Base-by-base conservation (phyloP, 2,113 vertebrate species). In the Scophthalmus maximus region DNA sequence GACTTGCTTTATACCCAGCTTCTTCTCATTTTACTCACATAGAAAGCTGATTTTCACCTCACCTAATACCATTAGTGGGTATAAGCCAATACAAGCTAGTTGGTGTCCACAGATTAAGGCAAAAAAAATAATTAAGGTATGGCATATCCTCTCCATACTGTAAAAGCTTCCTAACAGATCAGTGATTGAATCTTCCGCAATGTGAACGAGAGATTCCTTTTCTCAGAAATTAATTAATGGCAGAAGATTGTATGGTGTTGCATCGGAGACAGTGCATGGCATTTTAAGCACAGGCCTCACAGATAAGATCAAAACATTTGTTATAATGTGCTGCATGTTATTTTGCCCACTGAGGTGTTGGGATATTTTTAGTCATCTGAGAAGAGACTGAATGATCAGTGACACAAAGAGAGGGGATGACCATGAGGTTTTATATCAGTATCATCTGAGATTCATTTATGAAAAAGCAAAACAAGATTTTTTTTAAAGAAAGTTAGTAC, bases 191-290 rank as follows among this genome's bases (percentile, higher is more conserved):
- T 81, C 59, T 73, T 78, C 58, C 69, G 68, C 34, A 17, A 47
- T 83, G 59, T 77, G 73, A 68, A 60, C 34, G 66, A 57, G 51
- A 69, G 40, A 85, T 68, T 80, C 52, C 85, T 86, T 80, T 87
- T 85, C 81, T 76, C 38, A 20, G 18, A 71, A 89, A 84, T 84
- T 78, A 87, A 88, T 89, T 89, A 90, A 86, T 71, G 66, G 68
- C 58, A 49, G 23, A 32, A 32, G 69, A 15, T 20, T 68, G 62
- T 69, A 59, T 52, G 57, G 65, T 8, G 32, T 73, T 71, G 50
- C 46, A 65, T 46, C 74, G 53, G 25, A 66, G 68, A 86, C 60
- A 81, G 64, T 77, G 72, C 55, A 59, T 44, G 66, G 56, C 69
- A 69, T 55, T 63, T 76, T 38, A 57, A 73, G 44, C 32, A 62